Percentiles rank a stretch among this genome's conserved stretches.
These are phyloP conservation scores for Meteorus colon DNA, from an alignment of 2,888 invertebrate genomes.

Conservation along the genomic window DNA sequence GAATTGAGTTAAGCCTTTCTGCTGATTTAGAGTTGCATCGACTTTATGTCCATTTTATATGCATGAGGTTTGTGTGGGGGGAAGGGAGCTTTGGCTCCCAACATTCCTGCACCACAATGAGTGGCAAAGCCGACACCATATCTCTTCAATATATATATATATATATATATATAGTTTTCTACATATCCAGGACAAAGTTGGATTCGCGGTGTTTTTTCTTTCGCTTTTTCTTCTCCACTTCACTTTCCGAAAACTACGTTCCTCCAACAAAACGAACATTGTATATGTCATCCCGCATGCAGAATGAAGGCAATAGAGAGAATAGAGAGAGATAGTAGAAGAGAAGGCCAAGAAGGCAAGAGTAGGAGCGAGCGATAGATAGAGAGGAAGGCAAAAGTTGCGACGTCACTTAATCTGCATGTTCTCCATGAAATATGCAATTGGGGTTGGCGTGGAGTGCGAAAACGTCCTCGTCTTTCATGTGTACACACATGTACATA, in stretches of 20 bases:
- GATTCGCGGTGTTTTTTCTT: neutral
- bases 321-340: neutral
- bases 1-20: constrained; percentile 1
- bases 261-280: neutral
- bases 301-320: neutral
- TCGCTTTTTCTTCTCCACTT: constrained; percentile 6
- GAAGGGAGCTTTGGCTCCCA: neutral
- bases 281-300: constrained; percentile 6
- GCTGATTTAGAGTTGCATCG: constrained; percentile 10
- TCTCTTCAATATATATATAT: neutral
- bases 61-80: constrained; percentile 4
- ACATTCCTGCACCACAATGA: constrained; percentile 9
- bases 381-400: constrained; percentile 29
- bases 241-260: constrained; percentile 13
- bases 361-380: too few relatives aligned
- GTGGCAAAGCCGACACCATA: constrained; percentile 10
- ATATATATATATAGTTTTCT: neutral
- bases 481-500: constrained; percentile 13
- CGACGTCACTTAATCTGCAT: constrained; percentile 58
- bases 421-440: constrained; percentile 63
- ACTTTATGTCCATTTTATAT: constrained; percentile 15
- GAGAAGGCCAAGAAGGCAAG: too few relatives aligned
- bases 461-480: constrained; percentile 26
- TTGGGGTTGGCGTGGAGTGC: constrained; percentile 44
- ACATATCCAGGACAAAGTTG: neutral